Evolutionary conservation across 2,113 vertebrate species (phyloP), one percentile per base, ranked within the genome.

Genomic region (Tachysurus fulvidraco): DNA sequence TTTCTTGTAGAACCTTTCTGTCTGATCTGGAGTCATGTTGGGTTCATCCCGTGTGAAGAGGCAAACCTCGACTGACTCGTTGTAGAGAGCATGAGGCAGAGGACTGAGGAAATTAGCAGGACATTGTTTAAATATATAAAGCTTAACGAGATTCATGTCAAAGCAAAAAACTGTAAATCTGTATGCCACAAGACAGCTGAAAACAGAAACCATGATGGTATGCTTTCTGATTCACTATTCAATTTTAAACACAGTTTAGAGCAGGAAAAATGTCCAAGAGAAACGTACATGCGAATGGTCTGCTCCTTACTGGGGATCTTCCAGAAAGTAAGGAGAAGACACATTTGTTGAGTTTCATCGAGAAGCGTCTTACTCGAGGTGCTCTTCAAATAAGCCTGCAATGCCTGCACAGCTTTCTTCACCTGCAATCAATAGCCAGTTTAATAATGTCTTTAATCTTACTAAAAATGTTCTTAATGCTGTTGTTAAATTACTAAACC

Each of bases 31-130:
- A 0, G 96, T 95, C 94, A 97, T 96, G 23, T 94, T 92, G 83
- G 94, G 95, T 85, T 97, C 96, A 85, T 98, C 97, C 90, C 90
- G 96, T 30, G 97, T 98, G 91, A 99, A 98, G 1, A 99, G 95
- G 89, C 98, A 99, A n/a, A 99, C 83, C 0, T 98, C 97, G 4
- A 93, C 89, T 0, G 94, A 93, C 46, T 96, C 96, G 0, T 93
- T 36, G 11, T 95, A 94, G 87, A 96, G 94, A 25, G 92, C 89
- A 85, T 97, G 95, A 54, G 98, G 97, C 89, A 99, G 88, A 0
- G 95, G 92, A 87, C 98, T 99, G 88, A 0, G 13, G n/a, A 17
- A 21, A 73, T n/a, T 2, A 79, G 11, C 41, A 81, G 25, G 12
- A 0, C 3, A 62, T 2, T 12, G 67, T 50, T 46, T 62, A 25